Conservation (phyloP, 1,140 invertebrate genomes). For the Hylyphantes graminicola region DNA sequence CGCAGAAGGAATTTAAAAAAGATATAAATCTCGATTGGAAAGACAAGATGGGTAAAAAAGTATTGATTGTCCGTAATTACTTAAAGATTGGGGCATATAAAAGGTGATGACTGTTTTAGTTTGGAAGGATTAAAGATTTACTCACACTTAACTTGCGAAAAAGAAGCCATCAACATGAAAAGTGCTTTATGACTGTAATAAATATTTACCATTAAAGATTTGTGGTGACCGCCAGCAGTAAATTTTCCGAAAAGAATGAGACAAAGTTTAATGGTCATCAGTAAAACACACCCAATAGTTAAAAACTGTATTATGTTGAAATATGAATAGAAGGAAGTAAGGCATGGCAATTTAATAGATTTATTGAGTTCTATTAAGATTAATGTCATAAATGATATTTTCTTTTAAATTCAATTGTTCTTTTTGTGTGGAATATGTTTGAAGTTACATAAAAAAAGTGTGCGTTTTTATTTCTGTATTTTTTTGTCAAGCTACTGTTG, state of each 20-base stretch:
- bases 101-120: constrained; percentile 38
- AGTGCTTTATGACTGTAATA: constrained; percentile 54
- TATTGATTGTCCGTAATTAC: constrained; percentile 57
- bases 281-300: too few species aligned
- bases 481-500: too few species aligned
- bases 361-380: too few species aligned
- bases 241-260: constrained; percentile 15
- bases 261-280: background rate
- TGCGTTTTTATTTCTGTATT: too few species aligned
- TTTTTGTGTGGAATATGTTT: too few species aligned
- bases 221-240: constrained; percentile 15
- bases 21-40: constrained; percentile 54
- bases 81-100: constrained; percentile 28
- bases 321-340: too few species aligned
- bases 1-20: constrained; percentile 50
- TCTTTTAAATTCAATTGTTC: too few species aligned
- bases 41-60: constrained; percentile 43
- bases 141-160: constrained; percentile 49
- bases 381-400: too few species aligned
- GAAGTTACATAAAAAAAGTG: too few species aligned
- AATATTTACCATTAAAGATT: constrained; percentile 41
- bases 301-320: background rate
- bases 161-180: constrained; percentile 27
- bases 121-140: constrained; percentile 54
- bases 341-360: too few species aligned